Conservation (phyloP, 23 tunicate species). For the Ascidia mentula region DNA sequence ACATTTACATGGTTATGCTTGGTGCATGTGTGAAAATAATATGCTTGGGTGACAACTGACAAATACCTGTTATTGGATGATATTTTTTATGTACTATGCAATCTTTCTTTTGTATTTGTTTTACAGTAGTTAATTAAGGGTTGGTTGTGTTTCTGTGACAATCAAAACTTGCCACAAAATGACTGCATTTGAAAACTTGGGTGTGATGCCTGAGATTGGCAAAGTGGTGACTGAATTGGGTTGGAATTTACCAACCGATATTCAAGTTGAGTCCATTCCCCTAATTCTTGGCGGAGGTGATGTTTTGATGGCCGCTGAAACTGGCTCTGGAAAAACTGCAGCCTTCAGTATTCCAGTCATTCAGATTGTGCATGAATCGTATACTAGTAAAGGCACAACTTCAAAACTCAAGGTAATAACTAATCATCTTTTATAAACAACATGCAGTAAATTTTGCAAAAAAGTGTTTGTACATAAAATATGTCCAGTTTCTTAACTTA, state of each 20-base stretch:
- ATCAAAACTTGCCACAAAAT: neutral
- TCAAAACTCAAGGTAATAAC: slow-evolving; percentile 7
- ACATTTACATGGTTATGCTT: no score
- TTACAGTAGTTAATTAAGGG: no score
- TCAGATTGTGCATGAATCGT: slow-evolving; percentile 91
- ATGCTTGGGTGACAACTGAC: neutral
- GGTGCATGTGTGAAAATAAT: no score
- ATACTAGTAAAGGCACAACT: slow-evolving; percentile 23
- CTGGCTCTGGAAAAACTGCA: slow-evolving; percentile 96
- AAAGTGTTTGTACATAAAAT: no score
- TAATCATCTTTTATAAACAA: no score
- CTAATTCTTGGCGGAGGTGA: slow-evolving; percentile 96
- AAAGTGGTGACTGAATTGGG: slow-evolving; percentile 77
- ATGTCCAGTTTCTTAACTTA: no score
- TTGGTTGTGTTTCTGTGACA: neutral
- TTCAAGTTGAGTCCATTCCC: slow-evolving; percentile 93
- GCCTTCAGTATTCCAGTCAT: slow-evolving; percentile 97
- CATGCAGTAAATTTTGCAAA: no score
- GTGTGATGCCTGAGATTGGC: slow-evolving; percentile 93
- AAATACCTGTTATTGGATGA: neutral
- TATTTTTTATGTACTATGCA: neutral
- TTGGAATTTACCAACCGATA: slow-evolving; percentile 92
- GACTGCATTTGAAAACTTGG: slow-evolving; percentile 94
- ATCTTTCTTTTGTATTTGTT: no score
- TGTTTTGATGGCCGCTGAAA: slow-evolving; percentile 99